Conservation (phyloP, 2,113 vertebrate species). For the Cebus imitator region DNA sequence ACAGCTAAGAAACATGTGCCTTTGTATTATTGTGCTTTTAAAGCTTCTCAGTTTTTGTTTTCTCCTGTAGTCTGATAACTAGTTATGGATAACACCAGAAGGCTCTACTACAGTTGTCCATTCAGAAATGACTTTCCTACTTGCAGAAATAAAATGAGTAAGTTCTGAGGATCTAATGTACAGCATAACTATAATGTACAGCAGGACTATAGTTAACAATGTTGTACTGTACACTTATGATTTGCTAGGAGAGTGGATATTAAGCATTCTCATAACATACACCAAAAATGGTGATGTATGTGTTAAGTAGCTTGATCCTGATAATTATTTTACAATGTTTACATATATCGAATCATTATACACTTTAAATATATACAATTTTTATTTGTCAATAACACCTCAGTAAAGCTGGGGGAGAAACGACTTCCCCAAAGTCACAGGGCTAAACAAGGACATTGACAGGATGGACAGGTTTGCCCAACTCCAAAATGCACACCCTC, state of each 20-base stretch:
- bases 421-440: not conserved
- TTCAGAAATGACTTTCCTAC: not conserved
- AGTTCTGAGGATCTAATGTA: not conserved
- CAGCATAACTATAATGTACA: not conserved
- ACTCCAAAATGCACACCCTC: not conserved
- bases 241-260: not conserved
- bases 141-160: not conserved
- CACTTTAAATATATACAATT: not conserved
- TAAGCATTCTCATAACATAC: not conserved
- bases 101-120: not conserved
- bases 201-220: not conserved
- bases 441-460: not conserved
- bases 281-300: not conserved
- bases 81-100: not conserved
- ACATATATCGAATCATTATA: not conserved
- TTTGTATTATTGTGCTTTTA: not conserved
- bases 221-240: not conserved
- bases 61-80: not conserved
- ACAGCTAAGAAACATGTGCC: not conserved
- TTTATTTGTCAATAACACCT: not conserved
- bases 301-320: not conserved
- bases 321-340: not conserved
- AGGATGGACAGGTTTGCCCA: not conserved
- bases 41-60: not conserved
- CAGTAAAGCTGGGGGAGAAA: not conserved